phyloP scores from a whole-genome alignment of 2,888 invertebrate genomes.

The Junonia oenone region DNA sequence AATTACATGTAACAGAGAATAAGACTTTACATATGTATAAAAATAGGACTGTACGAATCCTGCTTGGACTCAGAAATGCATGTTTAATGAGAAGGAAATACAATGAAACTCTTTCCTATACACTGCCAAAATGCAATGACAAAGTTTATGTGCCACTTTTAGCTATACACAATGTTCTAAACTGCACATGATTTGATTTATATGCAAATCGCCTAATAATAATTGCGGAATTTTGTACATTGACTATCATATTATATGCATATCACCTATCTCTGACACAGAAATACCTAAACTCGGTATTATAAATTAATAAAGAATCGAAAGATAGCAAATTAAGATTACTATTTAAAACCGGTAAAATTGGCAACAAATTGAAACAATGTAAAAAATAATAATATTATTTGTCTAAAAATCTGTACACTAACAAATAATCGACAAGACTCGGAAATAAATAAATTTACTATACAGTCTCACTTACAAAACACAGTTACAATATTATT shows the following conservation, averaged over 20 bases:
- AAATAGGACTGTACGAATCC: slow-evolving; percentile 77
- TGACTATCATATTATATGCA: slow-evolving; percentile 57
- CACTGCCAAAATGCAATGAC: slow-evolving; percentile 77
- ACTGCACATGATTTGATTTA: slow-evolving; percentile 73
- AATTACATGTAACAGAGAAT: slow-evolving; percentile 71
- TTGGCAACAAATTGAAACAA: slow-evolving; percentile 64
- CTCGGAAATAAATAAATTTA: slow-evolving; percentile 74
- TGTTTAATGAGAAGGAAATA: slow-evolving; percentile 68
- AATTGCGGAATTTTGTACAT: slow-evolving; percentile 72
- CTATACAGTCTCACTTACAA: slow-evolving; percentile 72
- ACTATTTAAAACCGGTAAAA: slow-evolving; percentile 47
- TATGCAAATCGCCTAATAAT: slow-evolving; percentile 68
- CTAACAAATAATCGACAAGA: slow-evolving; percentile 63
- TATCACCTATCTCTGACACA: slow-evolving; percentile 65
- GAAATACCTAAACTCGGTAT: slow-evolving; percentile 54
- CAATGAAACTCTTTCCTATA: slow-evolving; percentile 58
- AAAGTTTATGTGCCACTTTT: slow-evolving; percentile 56
- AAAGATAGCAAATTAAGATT: slow-evolving; percentile 49
- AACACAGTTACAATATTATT: slow-evolving; percentile 53
- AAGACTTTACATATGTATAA: slow-evolving; percentile 77
- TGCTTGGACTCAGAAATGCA: slow-evolving; percentile 69
- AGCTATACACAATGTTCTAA: slow-evolving; percentile 60
- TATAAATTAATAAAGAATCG: slow-evolving; percentile 59
- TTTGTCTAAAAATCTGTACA: slow-evolving; percentile 64
- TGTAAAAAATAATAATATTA: slow-evolving; percentile 63